phyloP scores from a whole-genome alignment of 2,888 invertebrate genomes.

The Dasypogon diadema region DNA sequence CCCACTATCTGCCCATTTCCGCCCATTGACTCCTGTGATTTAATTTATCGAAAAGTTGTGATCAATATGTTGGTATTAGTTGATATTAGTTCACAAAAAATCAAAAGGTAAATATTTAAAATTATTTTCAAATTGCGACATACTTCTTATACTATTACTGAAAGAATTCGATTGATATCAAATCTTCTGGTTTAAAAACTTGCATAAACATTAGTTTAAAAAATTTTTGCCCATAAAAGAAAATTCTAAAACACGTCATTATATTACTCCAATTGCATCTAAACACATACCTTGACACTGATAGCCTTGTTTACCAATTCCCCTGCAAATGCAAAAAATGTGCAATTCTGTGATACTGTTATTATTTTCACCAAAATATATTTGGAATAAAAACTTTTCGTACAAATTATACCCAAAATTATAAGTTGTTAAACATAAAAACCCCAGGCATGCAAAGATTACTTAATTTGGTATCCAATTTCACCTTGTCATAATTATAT shows the following conservation, averaged over 20 bases:
- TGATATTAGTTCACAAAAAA: too few relatives aligned
- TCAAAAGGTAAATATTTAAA: too few relatives aligned
- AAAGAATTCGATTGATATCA: too few relatives aligned
- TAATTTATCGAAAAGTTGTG: too few relatives aligned
- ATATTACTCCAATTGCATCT: slow-evolving; percentile 26
- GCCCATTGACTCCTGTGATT: too few relatives aligned
- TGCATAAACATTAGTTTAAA: slow-evolving; percentile 9
- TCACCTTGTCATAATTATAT: too few relatives aligned
- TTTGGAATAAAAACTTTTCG: background rate
- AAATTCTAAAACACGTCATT: slow-evolving; percentile 17
- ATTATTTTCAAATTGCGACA: too few relatives aligned
- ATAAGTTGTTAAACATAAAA: slow-evolving; percentile 3
- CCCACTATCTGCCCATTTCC: too few relatives aligned
- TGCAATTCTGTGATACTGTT: slow-evolving; percentile 65
- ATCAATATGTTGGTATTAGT: too few relatives aligned
- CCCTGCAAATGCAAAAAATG: slow-evolving; percentile 81
- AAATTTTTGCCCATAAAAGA: slow-evolving; percentile 12
- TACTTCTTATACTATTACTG: too few relatives aligned
- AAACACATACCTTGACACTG: slow-evolving; percentile 90
- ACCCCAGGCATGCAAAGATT: slow-evolving; percentile 16
- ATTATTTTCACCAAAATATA: slow-evolving; percentile 37
- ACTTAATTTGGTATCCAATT: too few relatives aligned
- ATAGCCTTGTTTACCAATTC: slow-evolving; percentile 96
- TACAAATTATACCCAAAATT: background rate
- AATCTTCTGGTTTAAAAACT: too few relatives aligned